Percentiles rank a stretch among this genome's conserved stretches.
Evolutionary conservation across 2,113 vertebrate genomes (phyloP).

Genomic region (Mirounga angustirostris): DNA sequence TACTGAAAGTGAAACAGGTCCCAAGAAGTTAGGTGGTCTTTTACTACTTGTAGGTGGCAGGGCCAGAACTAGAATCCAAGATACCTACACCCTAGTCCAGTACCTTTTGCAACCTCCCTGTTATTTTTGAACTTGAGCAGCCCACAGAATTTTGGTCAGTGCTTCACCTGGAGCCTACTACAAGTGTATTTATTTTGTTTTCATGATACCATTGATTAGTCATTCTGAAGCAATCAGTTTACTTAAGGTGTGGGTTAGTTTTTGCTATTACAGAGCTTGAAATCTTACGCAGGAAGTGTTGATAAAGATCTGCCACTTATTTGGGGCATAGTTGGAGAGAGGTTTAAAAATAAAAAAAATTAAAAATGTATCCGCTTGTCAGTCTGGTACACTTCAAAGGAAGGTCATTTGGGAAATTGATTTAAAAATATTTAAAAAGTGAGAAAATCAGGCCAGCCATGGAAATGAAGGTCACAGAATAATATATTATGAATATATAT

Average conservation of each 20-base stretch:
- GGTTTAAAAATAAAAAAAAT: slow-evolving; percentile 19
- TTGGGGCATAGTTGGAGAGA: neutral
- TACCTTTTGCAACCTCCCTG: neutral
- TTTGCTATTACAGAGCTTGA: slow-evolving; percentile 5
- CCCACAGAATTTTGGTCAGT: neutral
- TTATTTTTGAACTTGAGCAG: slow-evolving; percentile 8
- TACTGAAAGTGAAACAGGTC: neutral
- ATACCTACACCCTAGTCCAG: neutral
- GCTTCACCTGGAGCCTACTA: neutral
- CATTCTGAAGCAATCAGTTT: slow-evolving; percentile 29
- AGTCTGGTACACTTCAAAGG: neutral
- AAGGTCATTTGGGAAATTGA: slow-evolving; percentile 39
- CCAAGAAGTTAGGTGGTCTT: neutral
- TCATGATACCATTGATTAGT: neutral
- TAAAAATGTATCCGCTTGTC: neutral
- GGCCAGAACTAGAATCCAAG: neutral
- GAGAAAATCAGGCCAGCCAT: slow-evolving; percentile 7
- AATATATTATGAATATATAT: neutral
- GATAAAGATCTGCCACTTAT: slow-evolving; percentile 14
- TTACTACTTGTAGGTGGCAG: neutral
- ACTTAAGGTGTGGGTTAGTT: neutral
- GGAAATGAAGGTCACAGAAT: slow-evolving; percentile 49
- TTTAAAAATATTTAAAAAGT: slow-evolving; percentile 40
- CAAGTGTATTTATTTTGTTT: slow-evolving; percentile 31
- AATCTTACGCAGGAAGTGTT: neutral